phyloP scores from a whole-genome alignment of 2,797 vertebrate genomes.

The Hafferia zeledoni region DNA sequence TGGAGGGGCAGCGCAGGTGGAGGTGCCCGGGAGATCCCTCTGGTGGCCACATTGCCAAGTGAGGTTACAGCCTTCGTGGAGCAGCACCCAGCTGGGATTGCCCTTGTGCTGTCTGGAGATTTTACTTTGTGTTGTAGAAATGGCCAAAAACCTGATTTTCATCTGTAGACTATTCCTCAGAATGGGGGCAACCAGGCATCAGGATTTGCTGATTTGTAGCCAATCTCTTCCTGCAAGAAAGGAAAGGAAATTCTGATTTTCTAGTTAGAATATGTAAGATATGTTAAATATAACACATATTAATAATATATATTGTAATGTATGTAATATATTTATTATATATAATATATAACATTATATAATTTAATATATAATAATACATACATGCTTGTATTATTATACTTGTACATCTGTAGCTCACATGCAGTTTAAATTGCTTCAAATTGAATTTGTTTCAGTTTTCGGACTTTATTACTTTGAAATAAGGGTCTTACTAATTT shows the following conservation, averaged over 20 bases:
- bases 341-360: too few species aligned
- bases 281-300: not conserved
- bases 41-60: not conserved
- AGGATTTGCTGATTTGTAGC: not conserved
- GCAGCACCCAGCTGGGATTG: accelerated
- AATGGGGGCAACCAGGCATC: not conserved
- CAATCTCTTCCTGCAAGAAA: not conserved
- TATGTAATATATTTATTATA: too few species aligned
- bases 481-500: not conserved
- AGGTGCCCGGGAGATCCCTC: not conserved
- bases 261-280: not conserved
- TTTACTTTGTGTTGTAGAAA: not conserved
- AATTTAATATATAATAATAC: not conserved
- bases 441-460: not conserved
- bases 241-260: not conserved
- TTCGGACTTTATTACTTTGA: not conserved
- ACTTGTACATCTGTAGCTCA: not conserved
- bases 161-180: not conserved
- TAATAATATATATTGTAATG: too few species aligned
- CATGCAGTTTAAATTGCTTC: not conserved
- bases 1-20: accelerated
- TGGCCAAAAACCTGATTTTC: accelerated
- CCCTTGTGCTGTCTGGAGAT: accelerated
- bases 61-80: not conserved
- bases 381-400: not conserved